Evolutionary conservation across 2,113 vertebrate species (phyloP).

Genomic region (human): GRCh38 chr18:32621001-32621500

Average conservation of each 20-base stretch:
- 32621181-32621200: conserved; percentile 36
- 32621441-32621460: conserved; percentile 17
- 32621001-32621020: conserved; percentile 32
- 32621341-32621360: neutral
- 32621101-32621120: conserved; percentile 61
- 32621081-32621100: conserved; percentile 61
- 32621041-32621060: conserved; percentile 62
- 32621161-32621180: conserved; percentile 63
- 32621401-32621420: neutral
- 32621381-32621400: neutral
- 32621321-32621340: neutral
- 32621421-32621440: neutral
- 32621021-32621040: conserved; percentile 67
- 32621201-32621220: conserved; percentile 14
- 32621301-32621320: conserved; percentile 6
- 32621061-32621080: conserved; percentile 59
- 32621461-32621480: neutral
- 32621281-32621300: neutral
- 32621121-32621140: conserved; percentile 33
- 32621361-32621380: neutral
- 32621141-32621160: conserved; percentile 62
- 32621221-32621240: conserved; percentile 59
- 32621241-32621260: conserved; percentile 55
- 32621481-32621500: neutral
- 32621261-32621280: conserved; percentile 44